Evolutionary conservation across 2,113 vertebrate genomes (phyloP), one percentile per base, ranked within the genome.

Genomic region (Cacatua alba): DNA sequence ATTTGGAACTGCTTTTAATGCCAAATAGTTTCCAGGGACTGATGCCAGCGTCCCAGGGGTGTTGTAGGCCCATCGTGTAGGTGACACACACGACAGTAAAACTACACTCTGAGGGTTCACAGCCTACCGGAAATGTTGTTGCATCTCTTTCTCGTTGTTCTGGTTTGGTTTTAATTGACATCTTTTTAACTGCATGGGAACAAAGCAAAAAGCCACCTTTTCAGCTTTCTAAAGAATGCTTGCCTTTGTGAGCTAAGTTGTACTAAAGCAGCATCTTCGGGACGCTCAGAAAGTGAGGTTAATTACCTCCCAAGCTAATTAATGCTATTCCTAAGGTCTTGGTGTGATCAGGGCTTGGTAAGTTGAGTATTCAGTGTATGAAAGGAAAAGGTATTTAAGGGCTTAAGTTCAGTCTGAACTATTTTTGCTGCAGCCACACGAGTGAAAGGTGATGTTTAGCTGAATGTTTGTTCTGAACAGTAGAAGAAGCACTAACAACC

Each of bases 331-430:
- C 46, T 90, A 37, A 90, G 82, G 91, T 64, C 69, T 76, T 78
- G 43, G 74, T 55, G 33, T 65, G 60, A 51, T 62, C 49, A 70
- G 68, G 69, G 55, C 59, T 92, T 70, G 80, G 76, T 81, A 63
- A 83, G n/a, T 55, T 57, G 70, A 74, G 17, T 94, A 60, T 82
- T 96, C 80, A 86, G 93, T 68, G 11, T 80, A 85, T 41, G 86
- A 80, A 97, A 94, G 95, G 64, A 93, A 90, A 97, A 93, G 91
- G 91, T 95, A 72, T 31, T 91, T 95, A 98, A 98, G 97, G 98
- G 97, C 97, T 98, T 95, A 87, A 86, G 87, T 92, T 95, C 85
- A 77, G 88, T 90, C 72, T 95, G 96, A 95, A 97, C 72, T 95
- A 95, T 59, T 75, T 49, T 72, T 96, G 96, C 96, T 96, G 96